Evolutionary conservation across 2,888 invertebrate species (phyloP).

Genomic region (Nysson spinosus): DNA sequence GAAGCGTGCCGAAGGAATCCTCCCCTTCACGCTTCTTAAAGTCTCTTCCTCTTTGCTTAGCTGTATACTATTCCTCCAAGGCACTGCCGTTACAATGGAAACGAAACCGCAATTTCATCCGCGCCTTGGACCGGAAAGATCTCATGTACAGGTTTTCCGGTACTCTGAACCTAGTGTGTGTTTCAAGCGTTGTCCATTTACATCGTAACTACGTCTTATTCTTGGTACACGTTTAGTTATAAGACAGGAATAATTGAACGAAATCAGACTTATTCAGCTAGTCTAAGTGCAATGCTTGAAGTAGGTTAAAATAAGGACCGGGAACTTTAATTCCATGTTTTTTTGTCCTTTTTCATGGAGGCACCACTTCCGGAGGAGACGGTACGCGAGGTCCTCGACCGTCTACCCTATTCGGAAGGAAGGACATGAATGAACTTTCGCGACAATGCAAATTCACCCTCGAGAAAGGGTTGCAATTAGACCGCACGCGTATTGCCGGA

Average conservation of each 20-base stretch:
- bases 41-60: conserved; percentile 11
- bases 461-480: conserved; percentile 66
- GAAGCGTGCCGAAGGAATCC: conserved; percentile 63
- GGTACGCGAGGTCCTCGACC: conserved; percentile 46
- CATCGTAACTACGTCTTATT: background rate
- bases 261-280: too few relatives aligned
- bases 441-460: conserved; percentile 61
- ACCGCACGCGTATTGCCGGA: conserved; percentile 52
- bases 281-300: too few relatives aligned
- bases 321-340: too few relatives aligned
- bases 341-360: conserved; percentile 8
- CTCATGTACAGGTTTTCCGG: too few relatives aligned
- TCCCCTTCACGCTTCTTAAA: conserved; percentile 52
- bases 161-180: too few relatives aligned
- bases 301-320: too few relatives aligned
- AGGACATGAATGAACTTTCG: conserved; percentile 58
- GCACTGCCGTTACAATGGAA: conserved; percentile 5
- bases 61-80: conserved; percentile 6
- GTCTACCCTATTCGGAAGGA: conserved; percentile 26
- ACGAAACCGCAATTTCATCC: conserved; percentile 33
- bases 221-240: background rate
- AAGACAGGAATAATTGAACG: background rate
- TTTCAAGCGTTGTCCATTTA: background rate
- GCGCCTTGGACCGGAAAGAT: conserved; percentile 21
- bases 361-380: conserved; percentile 39